A percentile compares a stretch with the other conserved stretches of the same genome.
Conservation (phyloP, 2,113 vertebrate genomes). For the Cyrtonyx montezumae region DNA sequence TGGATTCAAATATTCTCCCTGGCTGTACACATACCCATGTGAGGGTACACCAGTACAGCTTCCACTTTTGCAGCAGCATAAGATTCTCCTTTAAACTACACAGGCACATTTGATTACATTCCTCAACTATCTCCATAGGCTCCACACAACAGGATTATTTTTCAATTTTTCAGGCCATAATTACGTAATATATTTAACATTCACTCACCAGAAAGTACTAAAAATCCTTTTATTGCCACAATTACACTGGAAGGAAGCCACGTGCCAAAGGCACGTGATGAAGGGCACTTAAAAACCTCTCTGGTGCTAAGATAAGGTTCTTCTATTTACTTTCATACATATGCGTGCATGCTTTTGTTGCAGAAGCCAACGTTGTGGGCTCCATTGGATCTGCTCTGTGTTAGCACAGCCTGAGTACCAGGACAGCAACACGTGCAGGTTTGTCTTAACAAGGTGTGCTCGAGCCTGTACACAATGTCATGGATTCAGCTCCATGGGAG, state of each 20-base stretch:
- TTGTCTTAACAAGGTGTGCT: slow-evolving; percentile 26
- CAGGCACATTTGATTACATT: background rate
- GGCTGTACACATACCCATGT: background rate
- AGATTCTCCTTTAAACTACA: background rate
- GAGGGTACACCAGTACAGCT: background rate
- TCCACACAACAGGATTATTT: background rate
- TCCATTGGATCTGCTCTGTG: background rate
- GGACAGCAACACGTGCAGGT: slow-evolving; percentile 21
- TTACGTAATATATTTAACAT: background rate
- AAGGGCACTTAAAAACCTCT: background rate
- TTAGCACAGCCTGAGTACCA: background rate
- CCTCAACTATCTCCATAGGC: background rate
- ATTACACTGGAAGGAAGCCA: background rate
- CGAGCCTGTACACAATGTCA: background rate
- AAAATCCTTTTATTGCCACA: background rate
- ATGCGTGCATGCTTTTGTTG: background rate
- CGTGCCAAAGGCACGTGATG: background rate
- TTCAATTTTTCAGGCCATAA: background rate
- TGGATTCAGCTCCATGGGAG: background rate
- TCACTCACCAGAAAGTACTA: background rate
- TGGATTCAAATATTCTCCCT: background rate
- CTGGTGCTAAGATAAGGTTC: background rate
- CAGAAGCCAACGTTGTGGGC: background rate
- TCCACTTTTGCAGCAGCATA: background rate
- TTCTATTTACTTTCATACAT: background rate